Conservation (phyloP, 2,888 invertebrate genomes). For the Plemyria rubiginata region DNA sequence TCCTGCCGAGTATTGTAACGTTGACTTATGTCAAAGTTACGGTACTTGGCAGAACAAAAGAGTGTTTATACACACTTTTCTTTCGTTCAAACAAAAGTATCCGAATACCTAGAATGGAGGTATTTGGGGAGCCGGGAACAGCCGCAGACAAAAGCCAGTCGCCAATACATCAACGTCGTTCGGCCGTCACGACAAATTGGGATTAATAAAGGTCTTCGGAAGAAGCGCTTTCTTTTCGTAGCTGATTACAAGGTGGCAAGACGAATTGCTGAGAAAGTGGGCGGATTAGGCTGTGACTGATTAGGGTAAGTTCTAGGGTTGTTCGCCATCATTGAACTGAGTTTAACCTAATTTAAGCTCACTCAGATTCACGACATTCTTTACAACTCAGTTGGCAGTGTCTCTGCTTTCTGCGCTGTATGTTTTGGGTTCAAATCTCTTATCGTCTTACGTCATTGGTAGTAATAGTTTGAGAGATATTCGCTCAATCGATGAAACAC, state of each 20-base stretch:
- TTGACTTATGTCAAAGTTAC: too few relatives aligned
- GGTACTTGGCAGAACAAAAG: too few relatives aligned
- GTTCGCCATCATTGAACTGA: background rate
- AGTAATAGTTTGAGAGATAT: too few relatives aligned
- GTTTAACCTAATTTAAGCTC: background rate
- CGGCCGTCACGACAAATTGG: slow-evolving; percentile 68
- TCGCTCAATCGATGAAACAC: too few relatives aligned
- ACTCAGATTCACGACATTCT: background rate
- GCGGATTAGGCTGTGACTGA: slow-evolving; percentile 37
- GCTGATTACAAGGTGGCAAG: slow-evolving; percentile 64
- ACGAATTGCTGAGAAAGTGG: slow-evolving; percentile 61
- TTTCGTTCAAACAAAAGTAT: too few relatives aligned
- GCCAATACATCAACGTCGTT: slow-evolving; percentile 70
- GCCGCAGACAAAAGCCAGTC: slow-evolving; percentile 41
- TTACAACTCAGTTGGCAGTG: too few relatives aligned
- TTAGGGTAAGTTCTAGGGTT: slow-evolving; percentile 18
- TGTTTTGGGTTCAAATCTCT: too few relatives aligned
- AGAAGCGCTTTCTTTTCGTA: slow-evolving; percentile 61
- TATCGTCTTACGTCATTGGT: too few relatives aligned
- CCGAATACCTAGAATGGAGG: too few relatives aligned
- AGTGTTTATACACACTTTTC: too few relatives aligned
- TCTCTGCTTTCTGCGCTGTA: too few relatives aligned
- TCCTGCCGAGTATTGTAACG: too few relatives aligned
- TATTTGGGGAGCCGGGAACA: background rate
- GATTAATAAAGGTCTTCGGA: slow-evolving; percentile 69